phyloP scores from a whole-genome alignment of 2,797 vertebrate species.

The Rhyacichthys aspro region DNA sequence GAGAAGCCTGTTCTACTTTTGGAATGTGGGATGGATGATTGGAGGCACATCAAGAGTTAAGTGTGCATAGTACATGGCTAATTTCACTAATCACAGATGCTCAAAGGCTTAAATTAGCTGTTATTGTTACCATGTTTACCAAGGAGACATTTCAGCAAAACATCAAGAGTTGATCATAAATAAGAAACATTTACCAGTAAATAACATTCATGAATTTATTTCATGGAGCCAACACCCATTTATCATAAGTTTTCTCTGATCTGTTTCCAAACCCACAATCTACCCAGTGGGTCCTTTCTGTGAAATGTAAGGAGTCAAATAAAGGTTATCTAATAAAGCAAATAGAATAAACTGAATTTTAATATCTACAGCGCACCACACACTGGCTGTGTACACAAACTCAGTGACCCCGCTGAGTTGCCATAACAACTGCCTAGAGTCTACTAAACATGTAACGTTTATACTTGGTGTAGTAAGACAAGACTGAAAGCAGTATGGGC shows the following conservation, averaged over 20 bases:
- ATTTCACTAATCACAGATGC: too few species aligned
- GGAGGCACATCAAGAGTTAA: too few species aligned
- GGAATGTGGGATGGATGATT: too few species aligned
- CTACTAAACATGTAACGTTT: slow-evolving; percentile 70
- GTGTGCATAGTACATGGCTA: too few species aligned
- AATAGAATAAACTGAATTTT: slow-evolving; percentile 54
- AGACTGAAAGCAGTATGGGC: slow-evolving; percentile 49
- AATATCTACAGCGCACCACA: slow-evolving; percentile 38
- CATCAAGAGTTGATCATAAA: too few species aligned
- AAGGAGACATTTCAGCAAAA: too few species aligned
- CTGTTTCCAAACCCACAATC: slow-evolving; percentile 35
- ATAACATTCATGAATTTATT: slow-evolving; percentile 35
- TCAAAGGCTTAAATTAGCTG: too few species aligned
- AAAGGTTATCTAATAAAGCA: slow-evolving; percentile 50
- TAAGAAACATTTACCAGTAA: too few species aligned
- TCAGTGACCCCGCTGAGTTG: slow-evolving; percentile 60
- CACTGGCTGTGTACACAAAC: slow-evolving; percentile 49
- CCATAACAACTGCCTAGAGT: slow-evolving; percentile 65
- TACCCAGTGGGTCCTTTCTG: slow-evolving; percentile 12
- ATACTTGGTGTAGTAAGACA: slow-evolving; percentile 50
- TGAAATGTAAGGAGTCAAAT: slow-evolving; percentile 29
- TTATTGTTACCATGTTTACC: too few species aligned
- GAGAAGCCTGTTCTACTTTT: too few species aligned
- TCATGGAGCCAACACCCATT: slow-evolving; percentile 29
- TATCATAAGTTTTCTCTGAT: slow-evolving; percentile 40